Conservation (phyloP, 2,888 invertebrate species). For the Eristalis arbustorum region DNA sequence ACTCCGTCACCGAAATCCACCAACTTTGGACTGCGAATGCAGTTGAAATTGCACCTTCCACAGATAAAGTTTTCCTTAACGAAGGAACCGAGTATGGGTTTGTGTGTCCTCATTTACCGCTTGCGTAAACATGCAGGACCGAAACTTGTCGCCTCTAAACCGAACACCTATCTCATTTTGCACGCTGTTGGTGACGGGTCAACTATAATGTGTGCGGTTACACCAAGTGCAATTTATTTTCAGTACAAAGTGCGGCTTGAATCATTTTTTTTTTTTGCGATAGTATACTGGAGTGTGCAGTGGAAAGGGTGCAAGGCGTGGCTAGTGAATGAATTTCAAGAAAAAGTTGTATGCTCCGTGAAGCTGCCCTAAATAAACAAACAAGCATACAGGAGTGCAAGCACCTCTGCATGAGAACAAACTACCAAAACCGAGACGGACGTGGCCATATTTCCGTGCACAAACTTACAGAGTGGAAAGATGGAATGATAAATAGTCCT, state of each 20-base stretch:
- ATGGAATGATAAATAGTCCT: slow-evolving; percentile 56
- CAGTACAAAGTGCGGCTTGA: slow-evolving; percentile 35
- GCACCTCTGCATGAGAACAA: background rate
- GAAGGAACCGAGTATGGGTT: background rate
- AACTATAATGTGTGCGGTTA: slow-evolving; percentile 53
- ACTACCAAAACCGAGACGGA: slow-evolving; percentile 23
- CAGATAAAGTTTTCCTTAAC: slow-evolving; percentile 35
- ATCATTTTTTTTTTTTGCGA: slow-evolving; percentile 14
- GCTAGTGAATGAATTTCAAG: background rate
- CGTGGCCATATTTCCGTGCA: slow-evolving; percentile 35
- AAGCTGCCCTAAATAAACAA: slow-evolving; percentile 31
- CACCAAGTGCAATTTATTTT: slow-evolving; percentile 63
- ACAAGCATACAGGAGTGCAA: slow-evolving; percentile 16
- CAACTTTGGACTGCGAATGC: background rate
- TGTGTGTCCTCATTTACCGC: slow-evolving; percentile 42
- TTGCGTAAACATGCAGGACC: slow-evolving; percentile 27
- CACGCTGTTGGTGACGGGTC: slow-evolving; percentile 60
- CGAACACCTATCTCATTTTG: slow-evolving; percentile 39
- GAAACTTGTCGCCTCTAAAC: slow-evolving; percentile 24
- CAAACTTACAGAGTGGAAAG: slow-evolving; percentile 53
- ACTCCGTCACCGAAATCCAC: slow-evolving; percentile 16
- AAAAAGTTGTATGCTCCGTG: slow-evolving; percentile 11
- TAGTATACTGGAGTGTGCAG: background rate
- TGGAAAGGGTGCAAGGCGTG: background rate
- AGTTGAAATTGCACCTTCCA: slow-evolving; percentile 38